Evolutionary conservation across 2,888 invertebrate species (phyloP).

Genomic region (Torymus texanus): DNA sequence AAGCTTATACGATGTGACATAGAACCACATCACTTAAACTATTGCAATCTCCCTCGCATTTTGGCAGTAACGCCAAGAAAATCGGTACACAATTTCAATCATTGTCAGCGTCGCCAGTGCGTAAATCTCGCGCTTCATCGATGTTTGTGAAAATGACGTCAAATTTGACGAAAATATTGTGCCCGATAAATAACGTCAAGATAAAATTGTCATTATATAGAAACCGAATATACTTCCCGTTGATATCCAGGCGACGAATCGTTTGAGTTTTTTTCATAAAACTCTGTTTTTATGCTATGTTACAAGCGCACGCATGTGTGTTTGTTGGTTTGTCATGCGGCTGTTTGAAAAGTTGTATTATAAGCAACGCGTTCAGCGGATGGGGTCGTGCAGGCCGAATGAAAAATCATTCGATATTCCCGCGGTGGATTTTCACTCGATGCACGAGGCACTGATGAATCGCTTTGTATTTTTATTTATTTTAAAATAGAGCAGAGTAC

Average conservation of each 20-base stretch:
- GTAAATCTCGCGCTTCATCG: too few species aligned
- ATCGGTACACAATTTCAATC: too few species aligned
- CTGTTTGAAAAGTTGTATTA: slow-evolving; percentile 18
- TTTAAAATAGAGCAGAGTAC: slow-evolving; percentile 34
- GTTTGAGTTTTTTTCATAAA: not conserved
- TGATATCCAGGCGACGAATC: not conserved
- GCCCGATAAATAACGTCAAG: too few species aligned
- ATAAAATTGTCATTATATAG: too few species aligned
- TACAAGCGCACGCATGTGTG: not conserved
- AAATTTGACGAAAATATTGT: too few species aligned
- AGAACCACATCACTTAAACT: too few species aligned
- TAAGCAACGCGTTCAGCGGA: not conserved
- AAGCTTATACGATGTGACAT: too few species aligned
- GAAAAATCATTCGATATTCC: slow-evolving; percentile 27
- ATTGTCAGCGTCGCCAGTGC: too few species aligned
- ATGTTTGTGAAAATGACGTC: too few species aligned
- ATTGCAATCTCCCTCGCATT: too few species aligned
- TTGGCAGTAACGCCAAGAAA: too few species aligned
- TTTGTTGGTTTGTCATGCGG: slow-evolving; percentile 32
- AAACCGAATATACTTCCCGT: too few species aligned
- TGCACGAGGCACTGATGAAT: slow-evolving; percentile 31
- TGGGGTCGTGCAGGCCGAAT: not conserved
- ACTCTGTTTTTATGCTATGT: not conserved
- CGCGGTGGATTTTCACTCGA: slow-evolving; percentile 8
- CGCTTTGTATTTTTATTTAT: slow-evolving; percentile 36